Base-by-base conservation (phyloP, 2,888 invertebrate genomes). In the Homarus gammarus region DNA sequence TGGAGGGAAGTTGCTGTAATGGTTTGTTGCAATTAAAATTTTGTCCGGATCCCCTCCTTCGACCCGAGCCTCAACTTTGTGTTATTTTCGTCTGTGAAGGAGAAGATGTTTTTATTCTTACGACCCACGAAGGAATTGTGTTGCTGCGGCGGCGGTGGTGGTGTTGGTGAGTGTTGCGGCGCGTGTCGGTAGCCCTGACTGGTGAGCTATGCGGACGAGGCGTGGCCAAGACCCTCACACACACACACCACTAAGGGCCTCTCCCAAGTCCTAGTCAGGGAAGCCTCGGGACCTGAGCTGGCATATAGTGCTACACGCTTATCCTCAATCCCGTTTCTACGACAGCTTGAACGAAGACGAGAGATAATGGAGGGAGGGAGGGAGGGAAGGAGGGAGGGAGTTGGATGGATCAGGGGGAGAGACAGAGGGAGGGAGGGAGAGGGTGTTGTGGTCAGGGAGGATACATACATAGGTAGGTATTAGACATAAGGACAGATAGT, bases 21-120 rank as follows among this genome's bases (percentile, higher is more conserved):
- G 83, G 83, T 83, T 83, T 83, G 83, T 83, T 83, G 83, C 83
- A 83, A 83, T 83, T 83, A 83, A 83, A 83, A 83, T 72, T 44
- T 83, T 64, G 68, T 68, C 40, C 82, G 64, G 18, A 64, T n/a
- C 38, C 68, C 22, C 44, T 1, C 44, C 15, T n/a, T 40, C 44
- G 77, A 18, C 77, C 31, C 27, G 8, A 44, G 10, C 77, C 44
- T 49, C 49, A 40, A 3, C 77, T n/a, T n/a, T n/a, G n/a, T n/a
- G n/a, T n/a, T n/a, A n/a, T n/a, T n/a, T n/a, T n/a, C n/a, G n/a
- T n/a, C n/a, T n/a, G n/a, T n/a, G n/a, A n/a, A n/a, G n/a, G n/a
- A n/a, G n/a, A n/a, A n/a, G n/a, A n/a, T n/a, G n/a, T n/a, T n/a
- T n/a, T n/a, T n/a, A n/a, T n/a, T n/a, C n/a, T n/a, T n/a, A n/a